Percentiles rank a stretch among this genome's conserved stretches.
phyloP scores from a whole-genome alignment of 1,140 invertebrate genomes.

The Drosophila serrata region DNA sequence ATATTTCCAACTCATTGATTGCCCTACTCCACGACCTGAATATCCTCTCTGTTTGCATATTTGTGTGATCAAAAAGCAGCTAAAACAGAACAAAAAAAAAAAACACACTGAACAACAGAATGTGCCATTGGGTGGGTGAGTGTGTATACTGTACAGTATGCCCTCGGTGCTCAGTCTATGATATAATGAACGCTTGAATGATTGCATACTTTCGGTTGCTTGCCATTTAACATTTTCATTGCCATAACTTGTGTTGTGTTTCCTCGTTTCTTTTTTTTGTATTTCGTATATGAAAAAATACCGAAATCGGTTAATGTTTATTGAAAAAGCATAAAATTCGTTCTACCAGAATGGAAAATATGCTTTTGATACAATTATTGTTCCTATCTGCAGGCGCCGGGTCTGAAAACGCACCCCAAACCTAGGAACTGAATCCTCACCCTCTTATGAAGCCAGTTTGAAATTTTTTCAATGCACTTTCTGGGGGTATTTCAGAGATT shows the following conservation, averaged over 20 bases:
- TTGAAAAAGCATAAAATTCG: conserved; percentile 86
- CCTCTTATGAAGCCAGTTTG: conserved; percentile 27
- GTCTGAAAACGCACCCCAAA: conserved; percentile 56
- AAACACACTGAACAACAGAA: conserved; percentile 41
- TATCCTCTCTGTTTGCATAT: conserved; percentile 70
- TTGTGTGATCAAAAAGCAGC: conserved; percentile 18
- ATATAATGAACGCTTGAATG: conserved; percentile 84
- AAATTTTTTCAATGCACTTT: conserved; percentile 32
- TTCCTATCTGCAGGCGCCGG: conserved; percentile 79
- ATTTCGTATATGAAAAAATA: conserved; percentile 79
- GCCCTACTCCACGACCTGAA: conserved; percentile 45
- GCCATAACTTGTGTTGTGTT: conserved; percentile 29
- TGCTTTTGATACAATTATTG: conserved; percentile 85
- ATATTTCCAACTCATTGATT: conserved; percentile 85
- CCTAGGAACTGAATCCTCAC: conserved; percentile 52
- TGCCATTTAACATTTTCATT: conserved; percentile 38
- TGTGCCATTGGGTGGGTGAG: conserved; percentile 14
- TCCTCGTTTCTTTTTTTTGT: conserved; percentile 15
- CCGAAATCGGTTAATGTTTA: conserved; percentile 85
- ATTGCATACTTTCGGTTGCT: conserved; percentile 66
- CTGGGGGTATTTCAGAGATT: not conserved
- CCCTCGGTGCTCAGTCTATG: conserved; percentile 69
- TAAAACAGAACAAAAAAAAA: conserved; percentile 4
- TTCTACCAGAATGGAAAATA: conserved; percentile 85
- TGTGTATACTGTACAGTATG: conserved; percentile 44